These are phyloP conservation scores for Eulemur albifrons DNA, from an alignment of 2,797 vertebrate genomes.

Conservation along the genomic window DNA sequence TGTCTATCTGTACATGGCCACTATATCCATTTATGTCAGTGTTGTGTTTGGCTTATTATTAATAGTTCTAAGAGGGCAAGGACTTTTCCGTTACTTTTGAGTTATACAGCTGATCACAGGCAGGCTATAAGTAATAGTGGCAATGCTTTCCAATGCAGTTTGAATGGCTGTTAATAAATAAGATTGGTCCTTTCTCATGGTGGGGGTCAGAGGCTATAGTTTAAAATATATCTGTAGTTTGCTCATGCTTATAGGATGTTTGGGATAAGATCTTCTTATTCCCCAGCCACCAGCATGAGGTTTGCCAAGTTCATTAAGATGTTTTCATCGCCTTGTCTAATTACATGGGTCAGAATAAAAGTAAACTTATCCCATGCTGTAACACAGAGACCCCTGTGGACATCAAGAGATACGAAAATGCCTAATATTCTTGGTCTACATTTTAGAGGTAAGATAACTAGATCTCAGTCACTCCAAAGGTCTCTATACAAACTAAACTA, in stretches of 20 bases:
- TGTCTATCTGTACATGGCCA: neutral
- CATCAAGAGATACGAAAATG: neutral
- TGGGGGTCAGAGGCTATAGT: neutral
- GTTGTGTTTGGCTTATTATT: neutral
- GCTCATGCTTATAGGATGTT: neutral
- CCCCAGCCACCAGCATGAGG: neutral
- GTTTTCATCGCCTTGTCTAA: neutral
- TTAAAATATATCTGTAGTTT: slow-evolving; percentile 18
- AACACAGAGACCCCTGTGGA: neutral
- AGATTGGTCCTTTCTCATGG: neutral
- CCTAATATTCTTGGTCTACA: neutral
- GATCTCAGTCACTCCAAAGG: neutral
- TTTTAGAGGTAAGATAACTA: slow-evolving; percentile 32
- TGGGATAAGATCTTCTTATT: neutral
- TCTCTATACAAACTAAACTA: neutral
- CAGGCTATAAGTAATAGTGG: neutral
- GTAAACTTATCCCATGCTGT: neutral
- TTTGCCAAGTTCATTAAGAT: neutral
- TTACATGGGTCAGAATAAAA: slow-evolving; percentile 10
- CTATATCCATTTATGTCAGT: neutral
- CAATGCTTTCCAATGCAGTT: neutral
- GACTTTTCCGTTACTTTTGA: slow-evolving; percentile 4
- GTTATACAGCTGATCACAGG: slow-evolving; percentile 21
- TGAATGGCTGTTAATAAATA: neutral
- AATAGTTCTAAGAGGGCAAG: neutral